Conservation (phyloP, 1,140 invertebrate species). For the Diorhabda elongata region DNA sequence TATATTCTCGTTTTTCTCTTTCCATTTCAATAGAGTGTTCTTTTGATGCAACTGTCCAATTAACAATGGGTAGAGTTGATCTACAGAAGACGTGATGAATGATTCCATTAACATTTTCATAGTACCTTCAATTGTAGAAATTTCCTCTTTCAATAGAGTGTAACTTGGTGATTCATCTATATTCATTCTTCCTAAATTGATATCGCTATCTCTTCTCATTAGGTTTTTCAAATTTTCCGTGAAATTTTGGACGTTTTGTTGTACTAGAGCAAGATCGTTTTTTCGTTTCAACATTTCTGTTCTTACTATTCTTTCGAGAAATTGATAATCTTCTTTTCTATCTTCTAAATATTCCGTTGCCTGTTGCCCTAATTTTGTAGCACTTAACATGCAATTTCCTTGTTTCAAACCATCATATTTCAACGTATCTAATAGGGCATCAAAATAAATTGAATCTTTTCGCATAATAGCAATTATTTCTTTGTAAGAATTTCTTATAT, state of each 20-base stretch:
- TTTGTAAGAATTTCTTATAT: conserved; percentile 55
- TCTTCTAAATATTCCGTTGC: conserved; percentile 60
- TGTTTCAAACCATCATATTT: conserved; percentile 54
- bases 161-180: conserved; percentile 41
- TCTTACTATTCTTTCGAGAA: conserved; percentile 54
- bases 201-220: conserved; percentile 55
- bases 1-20: conserved; percentile 49
- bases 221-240: conserved; percentile 55
- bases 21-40: conserved; percentile 49
- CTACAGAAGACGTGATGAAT: conserved; percentile 48
- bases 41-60: conserved; percentile 56
- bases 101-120: conserved; percentile 51
- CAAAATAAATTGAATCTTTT: conserved; percentile 60
- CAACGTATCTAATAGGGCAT: conserved; percentile 53
- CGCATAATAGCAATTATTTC: conserved; percentile 57
- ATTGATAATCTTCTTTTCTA: conserved; percentile 54
- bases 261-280: conserved; percentile 50
- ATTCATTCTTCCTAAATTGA: conserved; percentile 39
- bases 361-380: conserved; percentile 59
- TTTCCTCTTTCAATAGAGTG: conserved; percentile 48
- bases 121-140: conserved; percentile 51
- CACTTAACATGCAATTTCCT: conserved; percentile 54
- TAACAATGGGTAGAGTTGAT: conserved; percentile 50
- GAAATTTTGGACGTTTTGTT: conserved; percentile 53
- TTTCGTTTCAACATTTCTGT: conserved; percentile 59